Conservation (phyloP, 2,113 vertebrate species). For the Gadus chalcogrammus region DNA sequence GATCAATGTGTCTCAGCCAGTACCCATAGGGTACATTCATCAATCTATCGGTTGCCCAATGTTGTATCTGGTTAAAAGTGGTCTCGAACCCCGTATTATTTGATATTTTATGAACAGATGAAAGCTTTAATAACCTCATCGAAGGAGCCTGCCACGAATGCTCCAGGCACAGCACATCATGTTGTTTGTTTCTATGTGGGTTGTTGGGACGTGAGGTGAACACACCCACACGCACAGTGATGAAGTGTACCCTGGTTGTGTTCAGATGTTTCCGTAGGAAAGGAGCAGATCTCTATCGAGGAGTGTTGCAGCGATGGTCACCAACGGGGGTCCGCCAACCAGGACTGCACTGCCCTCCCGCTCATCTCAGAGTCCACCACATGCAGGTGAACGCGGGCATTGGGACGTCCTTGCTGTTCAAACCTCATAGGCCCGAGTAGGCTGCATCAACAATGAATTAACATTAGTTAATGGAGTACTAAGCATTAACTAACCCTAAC, state of each 20-base stretch:
- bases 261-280: slow-evolving; percentile 19
- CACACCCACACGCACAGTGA: no score
- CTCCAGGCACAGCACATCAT: no score
- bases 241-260: neutral
- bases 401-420: neutral
- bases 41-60: neutral
- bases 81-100: neutral
- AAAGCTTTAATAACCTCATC: neutral
- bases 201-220: no score
- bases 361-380: slow-evolving; percentile 74
- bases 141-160: no score
- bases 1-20: neutral
- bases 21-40: neutral
- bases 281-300: slow-evolving; percentile 72
- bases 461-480: no score
- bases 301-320: slow-evolving; percentile 86
- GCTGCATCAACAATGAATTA: no score
- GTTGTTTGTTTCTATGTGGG: no score
- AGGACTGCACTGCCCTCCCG: slow-evolving; percentile 75
- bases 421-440: neutral
- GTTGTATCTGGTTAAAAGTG: neutral
- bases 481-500: no score
- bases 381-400: slow-evolving; percentile 79
- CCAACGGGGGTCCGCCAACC: slow-evolving; percentile 71
- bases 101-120: neutral